Evolutionary conservation across 1,140 invertebrate species (phyloP).

Genomic region (Drosophila albomicans): DNA sequence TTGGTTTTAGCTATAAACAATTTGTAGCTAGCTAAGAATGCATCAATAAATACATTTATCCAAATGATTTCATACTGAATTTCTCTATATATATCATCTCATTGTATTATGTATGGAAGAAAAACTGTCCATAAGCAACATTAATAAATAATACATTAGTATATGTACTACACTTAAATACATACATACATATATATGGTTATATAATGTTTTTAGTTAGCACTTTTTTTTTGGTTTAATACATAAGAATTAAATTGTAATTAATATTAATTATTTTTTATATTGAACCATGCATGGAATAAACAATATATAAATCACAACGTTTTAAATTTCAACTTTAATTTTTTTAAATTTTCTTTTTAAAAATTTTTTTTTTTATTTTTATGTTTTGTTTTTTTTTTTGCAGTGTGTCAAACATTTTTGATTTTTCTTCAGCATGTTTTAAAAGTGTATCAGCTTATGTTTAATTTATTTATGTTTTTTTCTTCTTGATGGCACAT

Average conservation of each 20-base stretch:
- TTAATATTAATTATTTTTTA: conserved; percentile 35
- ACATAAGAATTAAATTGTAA: conserved; percentile 52
- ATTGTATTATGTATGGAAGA: conserved; percentile 66
- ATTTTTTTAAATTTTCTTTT: conserved; percentile 34
- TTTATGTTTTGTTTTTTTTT: conserved; percentile 18
- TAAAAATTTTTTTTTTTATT: conserved; percentile 24
- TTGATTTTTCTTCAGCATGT: conserved; percentile 44
- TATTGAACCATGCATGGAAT: conserved; percentile 74
- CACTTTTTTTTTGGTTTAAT: conserved; percentile 33
- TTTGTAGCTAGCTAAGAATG: conserved; percentile 73
- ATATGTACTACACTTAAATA: conserved; percentile 43
- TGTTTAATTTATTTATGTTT: conserved; percentile 40
- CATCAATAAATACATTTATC: conserved; percentile 81
- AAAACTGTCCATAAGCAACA: conserved; percentile 81
- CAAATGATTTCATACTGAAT: conserved; percentile 48
- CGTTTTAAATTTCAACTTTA: conserved; percentile 75
- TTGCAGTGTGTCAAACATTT: conserved; percentile 19
- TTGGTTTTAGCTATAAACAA: conserved; percentile 45
- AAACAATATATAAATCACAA: conserved; percentile 79
- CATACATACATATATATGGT: conserved; percentile 39
- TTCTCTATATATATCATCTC: conserved; percentile 38
- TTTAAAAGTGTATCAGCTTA: conserved; percentile 35
- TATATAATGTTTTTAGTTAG: conserved; percentile 30
- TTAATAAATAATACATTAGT: conserved; percentile 43
- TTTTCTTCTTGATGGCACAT: conserved; percentile 72